A percentile compares a stretch with the other conserved stretches of the same genome.
Evolutionary conservation across 2,888 invertebrate species (phyloP).

Genomic region (Tortricodes alternella): DNA sequence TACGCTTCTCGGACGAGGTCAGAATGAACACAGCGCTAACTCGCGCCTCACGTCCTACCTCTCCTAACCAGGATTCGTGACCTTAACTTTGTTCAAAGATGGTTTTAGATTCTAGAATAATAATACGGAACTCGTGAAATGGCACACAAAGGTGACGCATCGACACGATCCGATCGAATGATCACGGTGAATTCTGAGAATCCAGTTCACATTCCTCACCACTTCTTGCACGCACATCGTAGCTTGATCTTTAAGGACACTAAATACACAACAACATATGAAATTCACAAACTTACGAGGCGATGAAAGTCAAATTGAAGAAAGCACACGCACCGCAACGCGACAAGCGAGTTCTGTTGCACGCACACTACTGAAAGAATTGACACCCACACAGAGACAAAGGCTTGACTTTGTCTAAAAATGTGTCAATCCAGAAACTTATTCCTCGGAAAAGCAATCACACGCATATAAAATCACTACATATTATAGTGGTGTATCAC

Average conservation of each 20-base stretch:
- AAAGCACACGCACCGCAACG: slow-evolving; percentile 77
- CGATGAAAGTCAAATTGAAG: slow-evolving; percentile 79
- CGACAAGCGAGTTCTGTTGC: slow-evolving; percentile 74
- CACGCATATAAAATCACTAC: not conserved
- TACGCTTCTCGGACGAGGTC: slow-evolving; percentile 49
- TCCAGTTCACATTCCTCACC: slow-evolving; percentile 35
- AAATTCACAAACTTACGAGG: slow-evolving; percentile 80
- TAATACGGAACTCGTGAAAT: slow-evolving; percentile 69
- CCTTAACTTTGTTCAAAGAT: slow-evolving; percentile 26
- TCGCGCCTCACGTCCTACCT: slow-evolving; percentile 28
- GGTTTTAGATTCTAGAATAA: slow-evolving; percentile 44
- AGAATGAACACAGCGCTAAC: slow-evolving; percentile 49
- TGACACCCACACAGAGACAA: slow-evolving; percentile 45
- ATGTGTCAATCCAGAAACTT: slow-evolving; percentile 15
- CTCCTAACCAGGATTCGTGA: slow-evolving; percentile 28
- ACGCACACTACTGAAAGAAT: slow-evolving; percentile 65
- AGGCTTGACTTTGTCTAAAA: slow-evolving; percentile 24
- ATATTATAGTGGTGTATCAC: not conserved
- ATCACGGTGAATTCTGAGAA: slow-evolving; percentile 54
- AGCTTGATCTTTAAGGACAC: slow-evolving; percentile 43
- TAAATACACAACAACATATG: slow-evolving; percentile 60
- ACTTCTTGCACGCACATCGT: slow-evolving; percentile 38
- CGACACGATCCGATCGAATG: slow-evolving; percentile 79
- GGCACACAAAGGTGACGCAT: slow-evolving; percentile 82
- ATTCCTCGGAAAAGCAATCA: not conserved